Evolutionary conservation across 2,797 vertebrate species (phyloP).

Genomic region (Chelmon rostratus): DNA sequence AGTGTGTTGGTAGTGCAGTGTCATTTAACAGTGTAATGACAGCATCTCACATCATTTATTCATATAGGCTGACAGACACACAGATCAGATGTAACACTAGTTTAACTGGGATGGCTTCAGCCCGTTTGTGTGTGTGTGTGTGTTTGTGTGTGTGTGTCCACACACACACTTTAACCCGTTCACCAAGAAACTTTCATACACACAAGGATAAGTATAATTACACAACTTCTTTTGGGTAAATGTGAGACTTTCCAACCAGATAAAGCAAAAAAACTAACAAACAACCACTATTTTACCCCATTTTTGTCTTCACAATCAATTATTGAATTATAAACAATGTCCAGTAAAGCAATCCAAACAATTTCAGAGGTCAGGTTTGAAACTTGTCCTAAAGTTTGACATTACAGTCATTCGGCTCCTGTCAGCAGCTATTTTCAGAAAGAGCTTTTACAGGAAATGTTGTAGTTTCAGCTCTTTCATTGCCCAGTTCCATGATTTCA

Average conservation of each 20-base stretch:
- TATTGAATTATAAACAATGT: background rate
- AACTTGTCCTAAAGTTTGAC: background rate
- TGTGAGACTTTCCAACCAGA: background rate
- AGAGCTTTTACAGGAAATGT: slow-evolving; percentile 62
- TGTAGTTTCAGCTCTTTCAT: slow-evolving; percentile 42
- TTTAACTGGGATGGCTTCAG: background rate
- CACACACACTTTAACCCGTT: background rate
- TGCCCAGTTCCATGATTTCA: slow-evolving; percentile 64
- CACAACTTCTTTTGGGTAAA: background rate
- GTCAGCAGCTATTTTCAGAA: slow-evolving; percentile 58
- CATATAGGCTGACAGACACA: background rate
- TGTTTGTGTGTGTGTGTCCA: background rate
- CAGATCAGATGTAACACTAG: background rate
- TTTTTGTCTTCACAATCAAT: background rate
- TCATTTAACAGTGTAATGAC: background rate
- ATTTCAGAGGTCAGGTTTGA: background rate
- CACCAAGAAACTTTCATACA: background rate
- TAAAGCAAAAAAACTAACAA: background rate
- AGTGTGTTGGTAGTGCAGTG: background rate
- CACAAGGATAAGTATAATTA: background rate
- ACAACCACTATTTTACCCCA: background rate
- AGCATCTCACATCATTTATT: slow-evolving; percentile 7
- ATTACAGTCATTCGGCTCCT: background rate
- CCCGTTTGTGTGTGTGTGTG: background rate
- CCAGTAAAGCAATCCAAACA: background rate